phyloP scores from a whole-genome alignment of 2,113 vertebrate genomes.

The Macrotis lagotis region DNA sequence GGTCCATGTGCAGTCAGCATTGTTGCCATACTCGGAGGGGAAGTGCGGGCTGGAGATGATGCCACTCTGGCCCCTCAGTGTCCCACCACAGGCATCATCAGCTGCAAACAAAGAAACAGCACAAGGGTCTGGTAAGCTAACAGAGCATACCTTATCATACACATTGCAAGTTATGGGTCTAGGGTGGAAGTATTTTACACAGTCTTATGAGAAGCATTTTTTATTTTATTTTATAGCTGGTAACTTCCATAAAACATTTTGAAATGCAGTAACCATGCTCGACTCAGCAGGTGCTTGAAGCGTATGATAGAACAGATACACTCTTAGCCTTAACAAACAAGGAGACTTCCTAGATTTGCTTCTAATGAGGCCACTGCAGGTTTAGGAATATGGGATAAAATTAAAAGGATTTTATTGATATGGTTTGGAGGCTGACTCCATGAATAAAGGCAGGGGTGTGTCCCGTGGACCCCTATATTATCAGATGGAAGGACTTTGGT shows the following conservation, averaged over 20 bases:
- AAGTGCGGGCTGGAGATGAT: conserved; percentile 97
- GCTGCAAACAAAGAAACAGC: conserved; percentile 83
- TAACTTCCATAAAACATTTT: background rate
- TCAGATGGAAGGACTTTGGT: background rate
- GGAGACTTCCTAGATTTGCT: background rate
- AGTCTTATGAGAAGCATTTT: conserved; percentile 1
- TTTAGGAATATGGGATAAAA: background rate
- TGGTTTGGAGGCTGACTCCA: background rate
- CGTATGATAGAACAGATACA: background rate
- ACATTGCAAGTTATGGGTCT: background rate
- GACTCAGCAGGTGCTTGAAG: background rate
- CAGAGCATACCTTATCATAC: background rate
- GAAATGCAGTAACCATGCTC: background rate
- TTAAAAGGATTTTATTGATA: background rate
- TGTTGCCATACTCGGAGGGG: conserved; percentile 95
- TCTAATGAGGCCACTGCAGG: background rate
- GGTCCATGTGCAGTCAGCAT: conserved; percentile 99
- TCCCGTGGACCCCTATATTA: background rate
- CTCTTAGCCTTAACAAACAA: background rate
- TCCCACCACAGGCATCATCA: conserved; percentile 96
- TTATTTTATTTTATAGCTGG: background rate
- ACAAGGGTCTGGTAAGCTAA: conserved; percentile 15
- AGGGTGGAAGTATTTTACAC: background rate
- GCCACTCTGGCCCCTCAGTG: conserved; percentile 95
- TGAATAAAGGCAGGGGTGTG: background rate